Base-by-base conservation (phyloP, 2,113 vertebrate genomes). In the Xenus cinereus region DNA sequence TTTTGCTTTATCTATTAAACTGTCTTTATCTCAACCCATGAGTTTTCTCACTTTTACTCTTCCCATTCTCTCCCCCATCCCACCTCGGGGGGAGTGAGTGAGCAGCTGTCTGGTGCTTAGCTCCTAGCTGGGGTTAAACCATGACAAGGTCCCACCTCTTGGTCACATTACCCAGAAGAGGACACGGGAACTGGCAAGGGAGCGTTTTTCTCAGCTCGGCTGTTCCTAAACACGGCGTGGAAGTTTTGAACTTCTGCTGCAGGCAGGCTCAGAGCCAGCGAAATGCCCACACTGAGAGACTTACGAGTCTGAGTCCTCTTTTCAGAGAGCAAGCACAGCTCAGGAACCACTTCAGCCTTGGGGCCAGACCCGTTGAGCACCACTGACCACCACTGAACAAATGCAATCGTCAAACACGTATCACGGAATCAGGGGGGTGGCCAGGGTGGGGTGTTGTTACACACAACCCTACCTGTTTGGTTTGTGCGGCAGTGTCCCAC, bases 311-410 rank as follows among this genome's bases (percentile, higher is more conserved):
- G 24, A 62, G 60, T 50, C 14, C 12, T 72, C 28, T 90, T 76
- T 90, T 82, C 66, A 63, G 66, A 74, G 21, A 87, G 54, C 30
- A 84, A 78, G 24, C 9, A 46, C 39, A 79, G 57, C 64, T 71
- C 48, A 81, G 84, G 54, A 91, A 78, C 41, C 11, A 23, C 50
- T 71, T 81, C 60, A 90, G 54, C 13, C 56, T 67, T 56, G 57
- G 19, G 67, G 26, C 28, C 23, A 21, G 57, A 53, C 26, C 5
- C 2, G 0, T 10, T 7, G 7, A 74, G 33, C 35, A 72, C 20
- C 17, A 41, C 43, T 63, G 17, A 59, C 28, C 28, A 6, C 9
- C 0, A 0, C 66, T 75, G 39, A 75, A 67, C 2, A 1, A 79
- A n/a, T 12, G 28, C n/a, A 48, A 5, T n/a, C 0, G 0, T 50